Conservation (phyloP, 2,888 invertebrate species). For the Drosophila macrospina region DNA sequence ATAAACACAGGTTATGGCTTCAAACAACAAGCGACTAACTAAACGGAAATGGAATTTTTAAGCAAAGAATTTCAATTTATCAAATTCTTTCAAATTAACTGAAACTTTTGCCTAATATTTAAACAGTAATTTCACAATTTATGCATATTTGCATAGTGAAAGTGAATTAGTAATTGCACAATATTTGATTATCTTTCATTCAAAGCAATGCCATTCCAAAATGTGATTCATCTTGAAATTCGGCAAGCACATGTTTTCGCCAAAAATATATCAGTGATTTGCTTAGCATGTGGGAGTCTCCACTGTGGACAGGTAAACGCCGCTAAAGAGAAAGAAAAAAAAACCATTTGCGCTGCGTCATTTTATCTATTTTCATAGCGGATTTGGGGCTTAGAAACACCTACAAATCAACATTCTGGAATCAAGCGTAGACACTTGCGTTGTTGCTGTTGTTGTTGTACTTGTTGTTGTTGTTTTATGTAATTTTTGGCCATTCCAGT, state of each 20-base stretch:
- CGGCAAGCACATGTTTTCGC: conserved; percentile 49
- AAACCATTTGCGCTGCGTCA: conserved; percentile 65
- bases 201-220: conserved; percentile 24
- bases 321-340: conserved; percentile 38
- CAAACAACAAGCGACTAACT: conserved; percentile 26
- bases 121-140: neutral
- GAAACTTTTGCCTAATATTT: neutral
- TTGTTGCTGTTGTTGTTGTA: neutral
- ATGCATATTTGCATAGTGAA: neutral
- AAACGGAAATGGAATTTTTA: conserved; percentile 58
- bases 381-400: conserved; percentile 74
- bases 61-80: conserved; percentile 16
- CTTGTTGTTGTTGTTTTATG: conserved; percentile 4
- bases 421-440: conserved; percentile 7
- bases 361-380: conserved; percentile 62
- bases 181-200: conserved; percentile 13
- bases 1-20: conserved; percentile 20
- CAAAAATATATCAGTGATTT: conserved; percentile 40
- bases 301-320: conserved; percentile 49
- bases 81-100: neutral
- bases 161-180: conserved; percentile 7
- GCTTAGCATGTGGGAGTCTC: conserved; percentile 54
- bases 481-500: conserved; percentile 32
- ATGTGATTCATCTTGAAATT: conserved; percentile 44
- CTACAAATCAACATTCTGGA: conserved; percentile 51